These are phyloP conservation scores for Tachina fera DNA, from an alignment of 2,888 invertebrate species.

Conservation along the genomic window DNA sequence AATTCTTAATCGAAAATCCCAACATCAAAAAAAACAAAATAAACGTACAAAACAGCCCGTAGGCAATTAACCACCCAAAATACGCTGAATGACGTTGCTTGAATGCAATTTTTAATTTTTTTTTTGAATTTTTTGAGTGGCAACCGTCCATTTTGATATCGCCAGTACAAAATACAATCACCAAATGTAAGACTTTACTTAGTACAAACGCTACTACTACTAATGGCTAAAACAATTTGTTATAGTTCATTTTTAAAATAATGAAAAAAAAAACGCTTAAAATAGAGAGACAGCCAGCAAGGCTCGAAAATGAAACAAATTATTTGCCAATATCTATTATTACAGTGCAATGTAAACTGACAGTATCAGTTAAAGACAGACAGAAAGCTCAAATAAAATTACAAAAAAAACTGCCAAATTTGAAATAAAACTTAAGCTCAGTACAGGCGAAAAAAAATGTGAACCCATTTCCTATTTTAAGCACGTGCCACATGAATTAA, in stretches of 20 bases:
- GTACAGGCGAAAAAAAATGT: slow-evolving; percentile 22
- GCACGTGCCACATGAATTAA: slow-evolving; percentile 83
- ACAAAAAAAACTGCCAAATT: slow-evolving; percentile 42
- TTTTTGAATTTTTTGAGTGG: slow-evolving; percentile 50
- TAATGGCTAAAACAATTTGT: slow-evolving; percentile 62
- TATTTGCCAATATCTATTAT: slow-evolving; percentile 66
- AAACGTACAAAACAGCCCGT: slow-evolving; percentile 36
- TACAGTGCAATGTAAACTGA: slow-evolving; percentile 53
- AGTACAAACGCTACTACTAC: slow-evolving; percentile 13
- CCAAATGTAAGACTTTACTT: slow-evolving; percentile 19
- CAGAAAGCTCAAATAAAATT: slow-evolving; percentile 29
- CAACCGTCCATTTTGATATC: slow-evolving; percentile 59
- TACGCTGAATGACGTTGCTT: slow-evolving; percentile 63
- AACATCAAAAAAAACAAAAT: slow-evolving; percentile 3
- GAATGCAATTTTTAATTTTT: slow-evolving; percentile 24
- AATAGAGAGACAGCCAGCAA: slow-evolving; percentile 30
- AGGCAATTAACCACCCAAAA: slow-evolving; percentile 70
- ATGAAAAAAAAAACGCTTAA: slow-evolving; percentile 4
- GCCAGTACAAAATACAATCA: slow-evolving; percentile 37
- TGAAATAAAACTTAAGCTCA: slow-evolving; percentile 49
- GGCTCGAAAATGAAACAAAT: slow-evolving; percentile 48
- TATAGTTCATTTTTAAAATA: slow-evolving; percentile 62
- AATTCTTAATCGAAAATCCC: slow-evolving; percentile 49
- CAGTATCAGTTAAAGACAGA: slow-evolving; percentile 62
- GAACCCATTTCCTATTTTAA: slow-evolving; percentile 76